Evolutionary conservation across 2,797 vertebrate species (phyloP).

Genomic region (Psittacula echo): DNA sequence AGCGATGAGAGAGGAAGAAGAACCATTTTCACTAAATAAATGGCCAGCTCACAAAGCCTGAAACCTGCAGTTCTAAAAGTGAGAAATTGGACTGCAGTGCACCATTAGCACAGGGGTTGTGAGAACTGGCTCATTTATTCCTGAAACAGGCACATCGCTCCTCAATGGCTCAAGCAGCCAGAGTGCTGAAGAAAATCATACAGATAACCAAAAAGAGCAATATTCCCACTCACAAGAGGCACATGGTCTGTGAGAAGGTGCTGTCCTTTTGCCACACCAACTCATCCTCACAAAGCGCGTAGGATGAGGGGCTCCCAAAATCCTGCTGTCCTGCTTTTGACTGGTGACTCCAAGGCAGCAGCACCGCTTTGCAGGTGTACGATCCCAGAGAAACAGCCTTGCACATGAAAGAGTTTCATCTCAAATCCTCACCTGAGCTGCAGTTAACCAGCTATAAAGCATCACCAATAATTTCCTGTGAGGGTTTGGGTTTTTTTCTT

Average conservation of each 20-base stretch:
- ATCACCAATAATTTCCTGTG: conserved; percentile 11
- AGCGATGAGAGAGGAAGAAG: not conserved
- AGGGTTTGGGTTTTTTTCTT: not conserved
- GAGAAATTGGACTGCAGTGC: not conserved
- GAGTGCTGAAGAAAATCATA: not conserved
- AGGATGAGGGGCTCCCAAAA: not conserved
- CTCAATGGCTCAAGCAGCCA: not conserved
- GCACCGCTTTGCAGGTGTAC: not conserved
- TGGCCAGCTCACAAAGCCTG: not conserved
- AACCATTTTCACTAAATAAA: not conserved
- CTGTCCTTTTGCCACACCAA: not conserved
- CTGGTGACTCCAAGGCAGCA: not conserved
- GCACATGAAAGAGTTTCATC: not conserved
- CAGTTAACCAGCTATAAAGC: not conserved
- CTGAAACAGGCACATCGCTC: not conserved
- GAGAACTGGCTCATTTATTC: not conserved
- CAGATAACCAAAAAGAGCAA: not conserved
- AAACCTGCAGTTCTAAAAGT: not conserved
- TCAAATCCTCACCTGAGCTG: not conserved
- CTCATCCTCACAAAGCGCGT: not conserved
- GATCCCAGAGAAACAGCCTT: not conserved
- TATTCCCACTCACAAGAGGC: not conserved
- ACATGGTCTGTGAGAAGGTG: rapidly evolving
- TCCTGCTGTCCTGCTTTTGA: not conserved
- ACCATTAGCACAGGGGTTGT: not conserved